Evolutionary conservation across 2,797 vertebrate genomes (phyloP).

Genomic region (Chiroxiphia lanceolata): DNA sequence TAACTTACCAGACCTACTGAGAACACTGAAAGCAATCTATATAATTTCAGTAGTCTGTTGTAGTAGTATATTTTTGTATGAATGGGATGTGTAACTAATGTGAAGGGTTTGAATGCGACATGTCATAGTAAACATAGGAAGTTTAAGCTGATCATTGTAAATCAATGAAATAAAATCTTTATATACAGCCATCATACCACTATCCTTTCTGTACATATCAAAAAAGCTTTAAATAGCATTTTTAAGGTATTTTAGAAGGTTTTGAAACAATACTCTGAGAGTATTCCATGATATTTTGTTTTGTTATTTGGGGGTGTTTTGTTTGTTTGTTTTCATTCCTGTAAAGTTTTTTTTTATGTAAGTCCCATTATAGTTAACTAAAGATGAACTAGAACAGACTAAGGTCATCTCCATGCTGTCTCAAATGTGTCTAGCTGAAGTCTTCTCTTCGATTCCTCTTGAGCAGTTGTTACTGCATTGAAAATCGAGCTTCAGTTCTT

Average conservation of each 20-base stretch:
- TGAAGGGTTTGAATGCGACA: constrained; percentile 37
- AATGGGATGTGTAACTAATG: constrained; percentile 36
- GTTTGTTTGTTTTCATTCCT: not conserved
- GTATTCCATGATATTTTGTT: not conserved
- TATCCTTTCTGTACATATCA: not conserved
- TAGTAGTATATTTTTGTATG: constrained; percentile 34
- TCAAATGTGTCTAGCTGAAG: not conserved
- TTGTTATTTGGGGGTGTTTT: not conserved
- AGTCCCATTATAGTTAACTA: not conserved
- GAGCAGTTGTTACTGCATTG: not conserved
- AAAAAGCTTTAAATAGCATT: not conserved
- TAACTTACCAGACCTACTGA: not conserved
- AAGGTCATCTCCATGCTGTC: not conserved
- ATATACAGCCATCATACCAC: not conserved
- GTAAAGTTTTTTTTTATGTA: not conserved
- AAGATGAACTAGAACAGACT: not conserved
- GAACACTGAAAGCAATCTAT: not conserved
- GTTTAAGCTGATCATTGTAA: constrained; percentile 34
- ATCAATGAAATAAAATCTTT: constrained; percentile 48
- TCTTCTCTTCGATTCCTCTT: not conserved
- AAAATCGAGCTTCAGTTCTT: not conserved
- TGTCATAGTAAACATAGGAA: constrained; percentile 24
- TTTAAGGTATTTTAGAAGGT: not conserved
- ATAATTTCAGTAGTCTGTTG: constrained; percentile 1
- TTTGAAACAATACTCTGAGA: not conserved